phyloP scores from a whole-genome alignment of 2,888 invertebrate genomes.

The Onthophagus sagittarius region DNA sequence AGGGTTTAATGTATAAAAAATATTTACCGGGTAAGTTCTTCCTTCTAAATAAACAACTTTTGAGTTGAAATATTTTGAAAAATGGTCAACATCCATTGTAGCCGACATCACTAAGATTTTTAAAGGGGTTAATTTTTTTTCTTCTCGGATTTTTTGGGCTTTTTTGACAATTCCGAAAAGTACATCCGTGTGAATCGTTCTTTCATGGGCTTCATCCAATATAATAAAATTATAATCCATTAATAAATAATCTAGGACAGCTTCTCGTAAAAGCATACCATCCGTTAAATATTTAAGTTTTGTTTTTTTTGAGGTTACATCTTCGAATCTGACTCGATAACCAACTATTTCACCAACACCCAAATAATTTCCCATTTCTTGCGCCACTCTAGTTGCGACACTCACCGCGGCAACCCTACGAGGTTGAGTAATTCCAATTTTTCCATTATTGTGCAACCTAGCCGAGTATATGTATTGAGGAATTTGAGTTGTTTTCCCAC shows the following conservation, averaged over 20 bases:
- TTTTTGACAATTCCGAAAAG: conserved; percentile 88
- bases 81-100: conserved; percentile 94
- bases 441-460: conserved; percentile 63
- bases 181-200: conserved; percentile 91
- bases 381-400: conserved; percentile 84
- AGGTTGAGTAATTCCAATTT: conserved; percentile 87
- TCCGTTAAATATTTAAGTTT: conserved; percentile 91
- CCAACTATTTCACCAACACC: conserved; percentile 48
- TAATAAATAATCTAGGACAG: conserved; percentile 72
- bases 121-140: conserved; percentile 56
- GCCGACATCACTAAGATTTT: conserved; percentile 92
- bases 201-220: conserved; percentile 93
- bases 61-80: conserved; percentile 84
- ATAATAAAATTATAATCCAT: conserved; percentile 78
- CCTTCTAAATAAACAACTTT: conserved; percentile 89
- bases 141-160: conserved; percentile 72
- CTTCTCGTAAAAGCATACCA: conserved; percentile 90
- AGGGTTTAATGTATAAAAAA: conserved; percentile 65
- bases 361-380: conserved; percentile 66
- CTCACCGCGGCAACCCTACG: conserved; percentile 92
- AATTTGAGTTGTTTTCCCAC: conserved; percentile 97
- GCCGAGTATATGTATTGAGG: conserved; percentile 80
- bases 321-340: conserved; percentile 88
- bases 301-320: conserved; percentile 73
- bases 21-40: conserved; percentile 74